Evolutionary conservation across 2,797 vertebrate species (phyloP).

Genomic region (Hipposideros larvatus): DNA sequence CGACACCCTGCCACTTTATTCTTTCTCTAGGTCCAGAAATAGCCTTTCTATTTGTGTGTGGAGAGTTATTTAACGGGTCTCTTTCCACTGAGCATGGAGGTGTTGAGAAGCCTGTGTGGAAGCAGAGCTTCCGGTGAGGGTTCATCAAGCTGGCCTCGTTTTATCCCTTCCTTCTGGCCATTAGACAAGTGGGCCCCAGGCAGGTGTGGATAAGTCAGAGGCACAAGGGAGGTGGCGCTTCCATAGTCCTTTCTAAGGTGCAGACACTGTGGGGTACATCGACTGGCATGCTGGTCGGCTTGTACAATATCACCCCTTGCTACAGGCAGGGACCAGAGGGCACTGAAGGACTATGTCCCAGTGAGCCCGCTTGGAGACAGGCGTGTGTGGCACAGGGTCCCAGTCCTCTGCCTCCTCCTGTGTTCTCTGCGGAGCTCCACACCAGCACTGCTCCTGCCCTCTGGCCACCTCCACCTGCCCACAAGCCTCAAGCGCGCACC

Average conservation of each 20-base stretch:
- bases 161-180: background rate
- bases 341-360: background rate
- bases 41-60: background rate
- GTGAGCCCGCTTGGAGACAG: background rate
- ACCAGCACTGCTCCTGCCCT: background rate
- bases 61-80: background rate
- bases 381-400: fast-evolving
- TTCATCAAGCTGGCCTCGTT: fast-evolving
- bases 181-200: background rate
- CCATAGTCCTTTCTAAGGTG: background rate
- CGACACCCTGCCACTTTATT: background rate
- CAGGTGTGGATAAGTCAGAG: background rate
- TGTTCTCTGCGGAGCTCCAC: background rate
- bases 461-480: background rate
- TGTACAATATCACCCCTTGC: background rate
- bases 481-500: no score
- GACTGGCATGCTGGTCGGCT: fast-evolving
- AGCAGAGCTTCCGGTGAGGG: background rate
- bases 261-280: background rate
- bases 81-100: background rate
- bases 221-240: fast-evolving
- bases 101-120: no score
- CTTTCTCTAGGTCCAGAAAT: background rate
- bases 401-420: background rate
- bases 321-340: background rate